Percentiles rank a stretch among this genome's conserved stretches.
phyloP scores from a whole-genome alignment of 1,140 invertebrate species.

The Scaptomyza montana region DNA sequence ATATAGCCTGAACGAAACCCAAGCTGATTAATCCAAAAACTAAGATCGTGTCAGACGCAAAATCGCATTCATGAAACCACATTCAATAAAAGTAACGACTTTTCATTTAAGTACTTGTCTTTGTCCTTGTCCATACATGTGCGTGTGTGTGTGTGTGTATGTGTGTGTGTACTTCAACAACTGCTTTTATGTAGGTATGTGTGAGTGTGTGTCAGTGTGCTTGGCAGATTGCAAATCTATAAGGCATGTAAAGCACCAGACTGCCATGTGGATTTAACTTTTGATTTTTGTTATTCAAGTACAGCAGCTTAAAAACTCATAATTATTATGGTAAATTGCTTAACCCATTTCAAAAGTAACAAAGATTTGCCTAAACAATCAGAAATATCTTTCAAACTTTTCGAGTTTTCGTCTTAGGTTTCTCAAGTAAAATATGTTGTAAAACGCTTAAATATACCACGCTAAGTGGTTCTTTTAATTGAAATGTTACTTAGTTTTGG shows the following conservation, averaged over 20 bases:
- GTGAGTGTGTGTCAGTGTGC: slow-evolving; percentile 1
- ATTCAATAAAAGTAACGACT: not conserved
- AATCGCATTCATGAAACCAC: slow-evolving; percentile 26
- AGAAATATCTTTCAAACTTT: no score
- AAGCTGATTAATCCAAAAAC: not conserved
- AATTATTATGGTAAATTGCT: no score
- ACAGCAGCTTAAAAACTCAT: no score
- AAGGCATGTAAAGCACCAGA: no score
- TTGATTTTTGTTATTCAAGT: no score
- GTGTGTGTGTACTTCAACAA: not conserved
- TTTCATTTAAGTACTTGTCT: slow-evolving; percentile 31
- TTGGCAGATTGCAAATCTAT: not conserved
- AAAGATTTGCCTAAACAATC: no score
- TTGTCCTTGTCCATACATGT: slow-evolving; percentile 22
- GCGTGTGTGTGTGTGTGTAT: not conserved
- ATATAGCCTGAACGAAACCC: slow-evolving; percentile 19
- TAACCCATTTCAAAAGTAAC: no score
- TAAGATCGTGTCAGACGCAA: not conserved
- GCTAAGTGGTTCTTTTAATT: no score
- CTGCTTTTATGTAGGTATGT: not conserved
- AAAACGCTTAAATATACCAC: no score
- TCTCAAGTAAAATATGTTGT: no score
- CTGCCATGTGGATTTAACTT: no score
- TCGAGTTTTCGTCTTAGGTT: no score
- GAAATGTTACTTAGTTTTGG: not conserved